These are phyloP conservation scores for Tachycineta bicolor DNA, from an alignment of 2,113 vertebrate genomes.

Conservation along the genomic window DNA sequence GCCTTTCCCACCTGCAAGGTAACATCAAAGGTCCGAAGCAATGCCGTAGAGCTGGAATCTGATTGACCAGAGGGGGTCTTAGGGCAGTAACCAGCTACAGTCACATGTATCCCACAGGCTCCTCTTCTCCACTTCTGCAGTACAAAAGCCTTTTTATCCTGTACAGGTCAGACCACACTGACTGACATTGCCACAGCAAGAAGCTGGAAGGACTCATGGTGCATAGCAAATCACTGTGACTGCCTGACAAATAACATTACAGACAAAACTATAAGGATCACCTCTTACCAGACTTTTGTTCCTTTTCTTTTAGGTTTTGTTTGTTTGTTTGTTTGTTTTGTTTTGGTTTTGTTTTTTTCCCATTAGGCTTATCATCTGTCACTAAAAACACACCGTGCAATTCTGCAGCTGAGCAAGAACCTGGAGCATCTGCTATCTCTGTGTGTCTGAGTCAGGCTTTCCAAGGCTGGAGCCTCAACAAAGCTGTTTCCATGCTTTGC, in stretches of 20 bases:
- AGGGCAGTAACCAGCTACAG: neutral
- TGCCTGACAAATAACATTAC: neutral
- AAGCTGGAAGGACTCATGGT: neutral
- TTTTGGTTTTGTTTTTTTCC: neutral
- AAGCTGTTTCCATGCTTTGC: neutral
- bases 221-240: neutral
- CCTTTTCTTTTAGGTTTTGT: neutral
- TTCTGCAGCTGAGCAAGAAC: neutral
- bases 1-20: neutral
- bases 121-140: neutral
- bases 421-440: fast-evolving
- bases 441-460: fast-evolving
- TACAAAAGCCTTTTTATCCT: neutral
- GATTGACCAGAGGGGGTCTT: neutral
- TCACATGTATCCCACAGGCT: fast-evolving
- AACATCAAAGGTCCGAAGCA: neutral
- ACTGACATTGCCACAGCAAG: neutral
- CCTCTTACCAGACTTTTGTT: neutral
- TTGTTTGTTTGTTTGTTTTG: too few species aligned
- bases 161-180: neutral
- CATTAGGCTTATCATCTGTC: neutral
- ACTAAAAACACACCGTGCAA: neutral
- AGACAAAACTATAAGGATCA: neutral
- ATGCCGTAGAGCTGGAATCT: neutral
- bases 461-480: neutral